Evolutionary conservation across 2,888 invertebrate species (phyloP), one percentile per base, ranked within the genome.

Genomic region (Patella depressa): DNA sequence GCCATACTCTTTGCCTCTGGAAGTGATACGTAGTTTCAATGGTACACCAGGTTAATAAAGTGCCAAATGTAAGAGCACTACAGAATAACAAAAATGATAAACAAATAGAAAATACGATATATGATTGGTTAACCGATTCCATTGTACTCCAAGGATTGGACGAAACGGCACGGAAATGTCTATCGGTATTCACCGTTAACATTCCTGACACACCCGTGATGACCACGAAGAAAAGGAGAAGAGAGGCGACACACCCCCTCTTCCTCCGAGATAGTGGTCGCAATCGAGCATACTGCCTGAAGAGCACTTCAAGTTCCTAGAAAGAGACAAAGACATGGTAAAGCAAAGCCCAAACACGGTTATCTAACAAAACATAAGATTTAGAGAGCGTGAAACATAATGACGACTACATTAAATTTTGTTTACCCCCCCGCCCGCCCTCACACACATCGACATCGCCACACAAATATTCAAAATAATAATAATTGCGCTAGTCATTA

Each of bases 71-170:
- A 73, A 85, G 45, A 3, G 86, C 84, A 12, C 82, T 80, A 54
- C 83, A 82, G 80, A 86, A 86, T 72, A 86, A 83, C 29, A 84
- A 72, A 72, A 85, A 84, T 9, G 85, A 82, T 17, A 86, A 72
- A 72, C 85, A 85, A 1, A 86, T 82, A 11, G 84, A 83, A 77
- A 86, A 84, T 9, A 85, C 74, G 4, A 86, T 79, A 70, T 84
- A 82, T 0, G 84, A 76, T 55, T 84, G 81, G 34, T 81, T 75
- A 24, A 83, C 24, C 3, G 82, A 79, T 3, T 80, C 74, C 34
- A 78, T 72, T 1, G 84, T 74, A 9, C 79, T 73, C 80, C 77
- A 81, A 11, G 85, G 85, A 65, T 85, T 79, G 7, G 57, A 65
- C 53, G 80, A 81, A 5, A 82, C 78, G 14, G 75, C 74, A 24